Conservation (phyloP, 2,797 vertebrate species). For the Eutrigla gurnardus region DNA sequence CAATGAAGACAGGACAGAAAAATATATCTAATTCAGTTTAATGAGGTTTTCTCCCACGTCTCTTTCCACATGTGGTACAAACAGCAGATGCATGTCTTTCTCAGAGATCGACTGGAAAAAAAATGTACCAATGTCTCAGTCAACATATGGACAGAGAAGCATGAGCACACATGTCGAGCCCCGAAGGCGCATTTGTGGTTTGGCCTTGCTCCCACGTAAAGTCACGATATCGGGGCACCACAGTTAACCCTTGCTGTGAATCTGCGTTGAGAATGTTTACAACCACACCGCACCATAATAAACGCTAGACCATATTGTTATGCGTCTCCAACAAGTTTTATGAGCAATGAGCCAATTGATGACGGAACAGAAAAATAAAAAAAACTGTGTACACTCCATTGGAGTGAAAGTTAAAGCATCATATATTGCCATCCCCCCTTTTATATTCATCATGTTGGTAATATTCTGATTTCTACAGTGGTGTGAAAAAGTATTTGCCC, state of each 20-base stretch:
- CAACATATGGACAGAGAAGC: conserved; percentile 10
- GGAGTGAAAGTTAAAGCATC: conserved; percentile 7
- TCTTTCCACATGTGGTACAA: background rate
- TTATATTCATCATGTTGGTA: background rate
- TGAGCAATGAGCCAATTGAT: conserved; percentile 37
- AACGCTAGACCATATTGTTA: conserved; percentile 38
- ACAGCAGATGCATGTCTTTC: conserved; percentile 2
- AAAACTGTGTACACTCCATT: conserved; percentile 14
- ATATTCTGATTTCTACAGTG: conserved; percentile 9
- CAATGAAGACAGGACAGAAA: background rate
- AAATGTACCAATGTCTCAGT: background rate
- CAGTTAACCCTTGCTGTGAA: background rate
- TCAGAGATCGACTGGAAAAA: background rate
- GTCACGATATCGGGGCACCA: conserved; percentile 4
- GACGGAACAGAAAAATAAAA: conserved; percentile 44
- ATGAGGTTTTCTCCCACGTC: background rate
- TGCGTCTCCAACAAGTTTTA: conserved; percentile 48
- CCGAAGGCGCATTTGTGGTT: background rate
- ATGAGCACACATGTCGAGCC: background rate
- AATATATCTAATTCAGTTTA: background rate
- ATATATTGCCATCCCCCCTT: background rate
- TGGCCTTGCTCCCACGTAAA: background rate
- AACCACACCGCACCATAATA: background rate
- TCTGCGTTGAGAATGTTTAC: conserved; percentile 3
- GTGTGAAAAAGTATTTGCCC: no score